These are phyloP conservation scores for Andrena haemorrhoa DNA, from an alignment of 2,888 invertebrate species.

Conservation along the genomic window DNA sequence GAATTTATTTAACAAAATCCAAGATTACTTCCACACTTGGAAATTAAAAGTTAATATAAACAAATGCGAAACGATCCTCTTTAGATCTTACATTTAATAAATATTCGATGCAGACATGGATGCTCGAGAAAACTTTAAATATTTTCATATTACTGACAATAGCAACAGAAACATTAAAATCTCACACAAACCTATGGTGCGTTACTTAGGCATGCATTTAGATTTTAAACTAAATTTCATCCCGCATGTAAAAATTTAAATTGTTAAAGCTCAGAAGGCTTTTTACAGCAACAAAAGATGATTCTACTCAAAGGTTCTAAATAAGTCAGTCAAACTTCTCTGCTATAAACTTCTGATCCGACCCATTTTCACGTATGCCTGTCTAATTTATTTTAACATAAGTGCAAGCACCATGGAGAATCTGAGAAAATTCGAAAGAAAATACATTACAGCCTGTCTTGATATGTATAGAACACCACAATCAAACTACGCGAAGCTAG, in stretches of 20 bases:
- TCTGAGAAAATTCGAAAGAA: conserved; percentile 42
- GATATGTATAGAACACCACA: conserved; percentile 1
- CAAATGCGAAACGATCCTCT: conserved; percentile 49
- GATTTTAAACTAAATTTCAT: conserved; percentile 17
- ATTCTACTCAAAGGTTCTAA: conserved; percentile 6
- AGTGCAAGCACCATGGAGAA: conserved; percentile 37
- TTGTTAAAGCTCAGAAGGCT: conserved; percentile 10
- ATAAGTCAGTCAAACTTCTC: background rate
- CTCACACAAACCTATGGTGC: background rate
- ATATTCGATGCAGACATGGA: conserved; percentile 8
- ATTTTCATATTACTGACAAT: background rate
- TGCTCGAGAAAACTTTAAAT: conserved; percentile 1
- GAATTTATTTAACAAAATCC: conserved; percentile 21
- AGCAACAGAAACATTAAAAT: background rate
- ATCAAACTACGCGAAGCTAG: conserved; percentile 20
- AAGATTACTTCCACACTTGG: conserved; percentile 30
- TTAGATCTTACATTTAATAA: background rate
- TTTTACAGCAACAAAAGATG: background rate
- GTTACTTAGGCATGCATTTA: conserved; percentile 15
- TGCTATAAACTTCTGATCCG: conserved; percentile 15
- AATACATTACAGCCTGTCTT: conserved; percentile 46
- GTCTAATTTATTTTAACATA: conserved; percentile 49
- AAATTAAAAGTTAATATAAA: conserved; percentile 40
- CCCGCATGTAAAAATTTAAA: background rate
- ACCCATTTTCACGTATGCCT: conserved; percentile 17